Base-by-base conservation (phyloP, 2,113 vertebrate species). In the Campylorhamphus procurvoides region DNA sequence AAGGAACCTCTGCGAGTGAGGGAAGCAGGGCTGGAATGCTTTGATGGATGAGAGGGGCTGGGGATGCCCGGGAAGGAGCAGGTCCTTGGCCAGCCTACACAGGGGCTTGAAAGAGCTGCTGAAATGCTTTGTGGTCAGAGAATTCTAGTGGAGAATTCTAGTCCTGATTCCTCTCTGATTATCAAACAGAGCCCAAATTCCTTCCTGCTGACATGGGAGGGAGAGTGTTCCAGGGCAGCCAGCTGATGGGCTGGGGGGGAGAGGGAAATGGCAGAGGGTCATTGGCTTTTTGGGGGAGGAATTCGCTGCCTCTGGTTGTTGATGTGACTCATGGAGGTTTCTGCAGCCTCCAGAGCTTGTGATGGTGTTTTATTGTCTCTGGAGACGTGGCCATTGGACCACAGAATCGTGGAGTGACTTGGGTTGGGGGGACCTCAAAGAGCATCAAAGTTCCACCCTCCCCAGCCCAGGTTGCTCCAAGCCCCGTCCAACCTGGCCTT, bases 131-230 rank as follows among this genome's bases (percentile, higher is more conserved):
- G 94, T n/a, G 73, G 77, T 78, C 68, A 6, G 37, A 39, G 35
- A 39, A 10, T 13, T 39, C 11, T 18, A 37, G 39, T 62, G 7
- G 37, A 39, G 37, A 39, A 33, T 19, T 39, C 11, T 18, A 37
- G 39, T 39, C 37, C 80, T 17, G 27, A 93, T 84, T 81, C 89
- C 89, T 53, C 85, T 53, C 91, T 4, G 27, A 53, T 35, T 59
- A 84, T 94, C 93, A 81, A 89, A 72, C 60, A 4, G 44, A 71
- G 84, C 92, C 40, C 74, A 22, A 78, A 97, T 96, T 97, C 96
- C 93, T 97, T 93, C 90, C 93, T 2, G 44, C 75, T 97, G 94
- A 95, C 87, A 58, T 0, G 13, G 1, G 11, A 25, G 75, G 11
- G 49, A 46, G 40, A 12, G 13, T 4, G 56, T 71, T 84, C 46